Base-by-base conservation (phyloP, 2,797 vertebrate genomes). In the Phataginus tricuspis region DNA sequence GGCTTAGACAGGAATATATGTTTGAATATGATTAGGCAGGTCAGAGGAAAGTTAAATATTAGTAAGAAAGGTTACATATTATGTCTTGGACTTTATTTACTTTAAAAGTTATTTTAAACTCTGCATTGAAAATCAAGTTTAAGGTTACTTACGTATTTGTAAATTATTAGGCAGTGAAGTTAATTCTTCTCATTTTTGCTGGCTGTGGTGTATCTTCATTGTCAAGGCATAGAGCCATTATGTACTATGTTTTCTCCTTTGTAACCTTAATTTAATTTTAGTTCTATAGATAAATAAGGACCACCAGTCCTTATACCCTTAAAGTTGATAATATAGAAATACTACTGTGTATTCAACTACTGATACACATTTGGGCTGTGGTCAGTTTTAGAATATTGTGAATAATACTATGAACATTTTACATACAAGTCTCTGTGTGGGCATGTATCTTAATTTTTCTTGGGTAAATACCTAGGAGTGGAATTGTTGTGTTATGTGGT, bases 181-280 rank as follows among this genome's bases (percentile, higher is more conserved):
- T 74, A 10, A 91, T 16, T 87, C 57, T 92, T 89, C 23, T 84
- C 29, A 63, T 31, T 86, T 94, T 87, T 87, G n/a, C n/a, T 59
- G 49, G 49, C 11, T 89, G 11, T 86, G n/a, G 34, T 66, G 1
- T 77, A 94, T 53, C 84, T 82, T 23, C 34, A 21, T 72, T 92
- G 34, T 78, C 51, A 92, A 59, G 68, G 68, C 23, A 31, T 85
- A 69, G 90, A 87, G 27, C 45, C 45, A 59, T 86, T 94, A 57
- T 19, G 27, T 69, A 61, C 57, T 80, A 29, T 55, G 2, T 66
- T 86, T 91, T 94, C 21, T 64, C 10, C 49, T 93, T 89, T 74
- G 68, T 82, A 69, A 10, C 31, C 31, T 42, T 93, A 61, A 66
- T 94, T 92, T 95, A 64, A 23, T 95, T 86, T 90, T 74, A 90